Evolutionary conservation across 92 coral and sea anemone species (phyloP).

Genomic region (Actinernus sp.): DNA sequence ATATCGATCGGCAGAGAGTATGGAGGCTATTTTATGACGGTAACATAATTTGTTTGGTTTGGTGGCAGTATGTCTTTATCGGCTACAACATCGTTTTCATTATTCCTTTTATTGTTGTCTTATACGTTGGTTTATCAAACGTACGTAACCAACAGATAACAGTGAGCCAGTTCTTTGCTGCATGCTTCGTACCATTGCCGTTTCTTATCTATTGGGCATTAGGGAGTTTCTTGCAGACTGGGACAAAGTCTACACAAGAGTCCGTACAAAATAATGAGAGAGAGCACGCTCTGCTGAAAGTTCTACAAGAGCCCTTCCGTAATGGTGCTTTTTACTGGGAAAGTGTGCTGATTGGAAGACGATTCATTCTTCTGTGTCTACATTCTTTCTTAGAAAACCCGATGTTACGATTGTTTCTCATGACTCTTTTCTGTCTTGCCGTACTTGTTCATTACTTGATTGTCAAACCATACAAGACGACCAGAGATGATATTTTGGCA

Average conservation of each 20-base stretch:
- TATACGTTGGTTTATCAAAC: slow-evolving; percentile 82
- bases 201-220: slow-evolving; percentile 39
- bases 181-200: slow-evolving; percentile 80
- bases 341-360: slow-evolving; percentile 75
- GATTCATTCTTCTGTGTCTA: slow-evolving; percentile 46
- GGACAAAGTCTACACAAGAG: too few relatives aligned
- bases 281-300: too few relatives aligned
- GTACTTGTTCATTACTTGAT: slow-evolving; percentile 57
- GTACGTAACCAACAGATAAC: slow-evolving; percentile 56
- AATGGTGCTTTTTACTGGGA: slow-evolving; percentile 73
- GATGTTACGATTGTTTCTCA: slow-evolving; percentile 26
- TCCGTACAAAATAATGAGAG: too few relatives aligned
- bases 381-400: slow-evolving; percentile 57
- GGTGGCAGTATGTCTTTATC: slow-evolving; percentile 86
- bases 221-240: neutral
- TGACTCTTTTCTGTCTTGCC: slow-evolving; percentile 53
- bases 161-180: slow-evolving; percentile 52
- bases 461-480: slow-evolving; percentile 50
- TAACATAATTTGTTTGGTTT: slow-evolving; percentile 53
- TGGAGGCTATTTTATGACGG: slow-evolving; percentile 74
- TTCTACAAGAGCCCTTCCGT: slow-evolving; percentile 27
- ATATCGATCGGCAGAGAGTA: too few relatives aligned
- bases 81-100: slow-evolving; percentile 43
- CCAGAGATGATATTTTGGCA: slow-evolving; percentile 48
- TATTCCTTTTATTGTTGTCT: slow-evolving; percentile 68